These are phyloP conservation scores for Oreochromis tanganicae DNA, from an alignment of 2,113 vertebrate species.

Conservation along the genomic window DNA sequence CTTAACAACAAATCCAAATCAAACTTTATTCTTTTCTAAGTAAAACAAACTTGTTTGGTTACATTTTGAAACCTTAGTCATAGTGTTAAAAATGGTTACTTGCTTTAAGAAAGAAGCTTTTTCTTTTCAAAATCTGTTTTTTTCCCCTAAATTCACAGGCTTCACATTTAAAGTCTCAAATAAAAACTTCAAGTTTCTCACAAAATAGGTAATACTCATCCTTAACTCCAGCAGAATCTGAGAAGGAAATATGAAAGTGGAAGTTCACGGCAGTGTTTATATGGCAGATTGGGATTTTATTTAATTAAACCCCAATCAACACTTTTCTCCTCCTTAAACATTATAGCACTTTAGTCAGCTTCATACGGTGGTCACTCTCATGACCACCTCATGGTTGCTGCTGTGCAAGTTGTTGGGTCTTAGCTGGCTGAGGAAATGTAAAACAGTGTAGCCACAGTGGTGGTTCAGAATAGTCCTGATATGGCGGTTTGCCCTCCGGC, in stretches of 20 bases:
- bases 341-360: neutral
- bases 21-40: neutral
- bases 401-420: conserved; percentile 75
- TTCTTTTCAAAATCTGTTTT: neutral
- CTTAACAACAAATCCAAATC: neutral
- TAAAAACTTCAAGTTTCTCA: neutral
- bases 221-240: neutral
- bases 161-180: neutral
- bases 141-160: neutral
- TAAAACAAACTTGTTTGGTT: conserved; percentile 13
- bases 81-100: conserved; percentile 5
- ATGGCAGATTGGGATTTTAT: conserved; percentile 10
- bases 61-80: conserved; percentile 13
- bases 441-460: conserved; percentile 83
- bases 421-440: conserved; percentile 83
- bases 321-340: neutral
- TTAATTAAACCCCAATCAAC: neutral
- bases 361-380: conserved; percentile 81
- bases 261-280: conserved; percentile 29
- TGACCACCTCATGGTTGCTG: conserved; percentile 81
- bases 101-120: conserved; percentile 5
- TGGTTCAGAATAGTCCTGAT: conserved; percentile 83
- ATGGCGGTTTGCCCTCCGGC: conserved; percentile 67
- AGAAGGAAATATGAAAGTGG: neutral
- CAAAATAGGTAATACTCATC: neutral